Percentiles rank a stretch among this genome's conserved stretches.
Evolutionary conservation across 2,113 vertebrate species (phyloP).

Genomic region (Pseudolaguvia tuberculata): DNA sequence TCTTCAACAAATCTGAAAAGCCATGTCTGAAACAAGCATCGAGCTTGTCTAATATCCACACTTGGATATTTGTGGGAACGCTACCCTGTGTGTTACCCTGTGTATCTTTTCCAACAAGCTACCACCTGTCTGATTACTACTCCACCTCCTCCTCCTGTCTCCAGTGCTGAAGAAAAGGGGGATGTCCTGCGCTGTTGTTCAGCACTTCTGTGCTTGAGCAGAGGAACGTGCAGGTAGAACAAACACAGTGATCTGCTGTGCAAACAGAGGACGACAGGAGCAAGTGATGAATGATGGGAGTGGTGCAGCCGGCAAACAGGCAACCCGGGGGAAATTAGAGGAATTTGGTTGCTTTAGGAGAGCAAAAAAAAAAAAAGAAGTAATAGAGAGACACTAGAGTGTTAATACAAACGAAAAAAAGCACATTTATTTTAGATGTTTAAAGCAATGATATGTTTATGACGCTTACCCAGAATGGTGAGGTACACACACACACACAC

Average conservation of each 20-base stretch:
- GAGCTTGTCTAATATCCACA: background rate
- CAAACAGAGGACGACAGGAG: constrained; percentile 48
- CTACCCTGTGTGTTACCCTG: background rate
- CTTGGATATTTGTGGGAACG: background rate
- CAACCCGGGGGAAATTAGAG: constrained; percentile 27
- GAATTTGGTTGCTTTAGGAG: constrained; percentile 13
- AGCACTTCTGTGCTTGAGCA: constrained; percentile 25
- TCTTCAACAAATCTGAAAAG: background rate
- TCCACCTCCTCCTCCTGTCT: constrained; percentile 15
- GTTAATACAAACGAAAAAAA: background rate
- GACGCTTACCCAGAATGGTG: background rate
- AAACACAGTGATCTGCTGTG: constrained; percentile 44
- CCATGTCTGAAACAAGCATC: background rate
- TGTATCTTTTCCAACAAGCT: constrained; percentile 22
- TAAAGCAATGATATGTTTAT: constrained; percentile 8
- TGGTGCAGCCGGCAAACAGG: constrained; percentile 40
- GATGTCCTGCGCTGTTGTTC: constrained; percentile 33
- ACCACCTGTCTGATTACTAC: constrained; percentile 35
- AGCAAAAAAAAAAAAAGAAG: background rate
- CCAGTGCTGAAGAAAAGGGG: constrained; percentile 22
- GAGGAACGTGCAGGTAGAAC: constrained; percentile 39
- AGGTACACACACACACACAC: background rate
- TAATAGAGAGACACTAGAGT: background rate
- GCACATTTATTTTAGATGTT: background rate
- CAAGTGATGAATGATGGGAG: constrained; percentile 48